Percentiles rank a stretch among this genome's conserved stretches.
These are phyloP conservation scores for Hypothenemus hampei DNA, from an alignment of 1,140 invertebrate genomes.

Conservation along the genomic window DNA sequence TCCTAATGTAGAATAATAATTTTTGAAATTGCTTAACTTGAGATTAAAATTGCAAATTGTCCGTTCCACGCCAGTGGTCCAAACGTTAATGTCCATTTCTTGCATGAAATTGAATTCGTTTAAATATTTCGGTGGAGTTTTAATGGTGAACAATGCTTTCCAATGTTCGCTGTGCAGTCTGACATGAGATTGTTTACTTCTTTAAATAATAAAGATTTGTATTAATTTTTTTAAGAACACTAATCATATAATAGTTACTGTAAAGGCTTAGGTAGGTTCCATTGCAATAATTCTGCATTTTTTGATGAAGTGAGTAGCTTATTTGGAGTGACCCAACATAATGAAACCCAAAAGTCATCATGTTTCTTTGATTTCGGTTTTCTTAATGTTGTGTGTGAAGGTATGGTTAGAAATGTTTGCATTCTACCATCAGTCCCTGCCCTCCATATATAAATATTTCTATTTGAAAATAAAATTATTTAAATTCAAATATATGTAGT, in stretches of 20 bases:
- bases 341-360: constrained; percentile 46
- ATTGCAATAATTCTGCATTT: constrained; percentile 53
- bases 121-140: constrained; percentile 23
- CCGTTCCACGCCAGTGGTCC: constrained; percentile 61
- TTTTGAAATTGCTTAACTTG: constrained; percentile 5
- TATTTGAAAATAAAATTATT: constrained; percentile 28
- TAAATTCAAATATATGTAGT: constrained; percentile 8
- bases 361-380: constrained; percentile 30
- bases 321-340: constrained; percentile 54
- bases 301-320: constrained; percentile 48
- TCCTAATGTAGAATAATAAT: constrained; percentile 57
- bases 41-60: constrained; percentile 32
- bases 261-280: constrained; percentile 43
- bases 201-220: neutral
- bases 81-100: constrained; percentile 43
- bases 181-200: constrained; percentile 28
- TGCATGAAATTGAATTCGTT: constrained; percentile 28
- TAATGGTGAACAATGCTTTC: constrained; percentile 34
- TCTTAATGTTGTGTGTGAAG: constrained; percentile 24
- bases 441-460: constrained; percentile 53
- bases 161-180: constrained; percentile 49
- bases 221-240: neutral
- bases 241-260: constrained; percentile 31
- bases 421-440: constrained; percentile 52
- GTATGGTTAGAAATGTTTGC: constrained; percentile 44